phyloP scores from a whole-genome alignment of 2,888 invertebrate species.

The Zootermopsis nevadensis region DNA sequence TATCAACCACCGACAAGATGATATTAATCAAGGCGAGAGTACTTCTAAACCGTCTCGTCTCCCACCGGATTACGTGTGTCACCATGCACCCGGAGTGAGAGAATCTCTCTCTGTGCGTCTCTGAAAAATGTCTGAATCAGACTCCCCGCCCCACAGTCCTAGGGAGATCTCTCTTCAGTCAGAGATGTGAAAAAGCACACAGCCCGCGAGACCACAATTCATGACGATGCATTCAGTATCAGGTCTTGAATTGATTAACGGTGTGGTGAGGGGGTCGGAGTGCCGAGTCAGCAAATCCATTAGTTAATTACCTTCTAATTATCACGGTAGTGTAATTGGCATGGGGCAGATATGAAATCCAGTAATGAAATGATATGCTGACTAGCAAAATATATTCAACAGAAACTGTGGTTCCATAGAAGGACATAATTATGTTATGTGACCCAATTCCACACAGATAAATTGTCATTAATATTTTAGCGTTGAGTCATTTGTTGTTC shows the following conservation, averaged over 20 bases:
- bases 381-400: not conserved
- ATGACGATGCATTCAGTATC: not conserved
- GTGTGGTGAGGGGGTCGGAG: not conserved
- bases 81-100: not conserved
- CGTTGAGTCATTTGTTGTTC: not conserved
- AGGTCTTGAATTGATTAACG: not conserved
- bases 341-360: not conserved
- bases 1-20: not conserved
- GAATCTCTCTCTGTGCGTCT: not conserved
- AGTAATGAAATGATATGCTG: conserved; percentile 1
- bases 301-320: conserved; percentile 40
- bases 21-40: conserved; percentile 21
- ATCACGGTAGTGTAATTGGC: conserved; percentile 6
- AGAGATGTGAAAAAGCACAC: not conserved
- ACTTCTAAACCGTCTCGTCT: not conserved
- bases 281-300: not conserved
- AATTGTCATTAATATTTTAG: not conserved
- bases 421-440: not conserved
- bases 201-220: conserved; percentile 1
- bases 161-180: not conserved
- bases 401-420: not conserved
- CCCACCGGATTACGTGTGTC: conserved; percentile 1
- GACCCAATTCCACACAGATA: not conserved
- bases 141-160: not conserved
- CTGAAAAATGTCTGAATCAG: not conserved